Conservation (phyloP, 2,113 vertebrate species). For the Puntigrus tetrazona region DNA sequence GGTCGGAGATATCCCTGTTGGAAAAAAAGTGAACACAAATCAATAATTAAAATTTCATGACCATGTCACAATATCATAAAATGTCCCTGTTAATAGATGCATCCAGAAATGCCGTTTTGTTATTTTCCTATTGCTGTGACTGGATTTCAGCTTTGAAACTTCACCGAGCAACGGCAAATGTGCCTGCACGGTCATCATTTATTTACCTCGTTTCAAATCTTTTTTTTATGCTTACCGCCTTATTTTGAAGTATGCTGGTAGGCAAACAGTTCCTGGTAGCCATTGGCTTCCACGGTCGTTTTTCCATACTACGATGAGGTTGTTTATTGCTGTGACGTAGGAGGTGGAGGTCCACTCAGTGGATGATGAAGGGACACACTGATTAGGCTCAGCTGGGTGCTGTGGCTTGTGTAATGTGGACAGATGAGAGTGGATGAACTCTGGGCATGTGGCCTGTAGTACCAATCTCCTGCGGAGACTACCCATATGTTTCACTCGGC, state of each 20-base stretch:
- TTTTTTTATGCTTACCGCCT: background rate
- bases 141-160: too few species aligned
- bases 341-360: background rate
- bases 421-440: constrained; percentile 29
- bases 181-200: too few species aligned
- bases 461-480: constrained; percentile 40
- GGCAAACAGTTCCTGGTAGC: background rate
- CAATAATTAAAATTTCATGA: too few species aligned
- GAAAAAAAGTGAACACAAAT: too few species aligned
- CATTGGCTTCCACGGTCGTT: background rate
- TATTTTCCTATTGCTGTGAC: too few species aligned
- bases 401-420: constrained; percentile 29
- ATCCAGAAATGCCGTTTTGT: too few species aligned
- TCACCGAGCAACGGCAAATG: too few species aligned
- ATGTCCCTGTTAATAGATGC: background rate
- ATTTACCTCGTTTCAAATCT: background rate
- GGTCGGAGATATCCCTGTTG: too few species aligned
- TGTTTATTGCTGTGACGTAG: background rate
- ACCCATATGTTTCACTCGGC: constrained; percentile 50
- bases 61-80: too few species aligned
- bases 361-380: background rate
- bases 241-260: background rate
- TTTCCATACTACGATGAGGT: background rate
- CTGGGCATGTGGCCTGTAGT: constrained; percentile 36
- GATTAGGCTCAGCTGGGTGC: constrained; percentile 25